Conservation (phyloP, 2,113 vertebrate species). For the Cephalopterus ornatus region DNA sequence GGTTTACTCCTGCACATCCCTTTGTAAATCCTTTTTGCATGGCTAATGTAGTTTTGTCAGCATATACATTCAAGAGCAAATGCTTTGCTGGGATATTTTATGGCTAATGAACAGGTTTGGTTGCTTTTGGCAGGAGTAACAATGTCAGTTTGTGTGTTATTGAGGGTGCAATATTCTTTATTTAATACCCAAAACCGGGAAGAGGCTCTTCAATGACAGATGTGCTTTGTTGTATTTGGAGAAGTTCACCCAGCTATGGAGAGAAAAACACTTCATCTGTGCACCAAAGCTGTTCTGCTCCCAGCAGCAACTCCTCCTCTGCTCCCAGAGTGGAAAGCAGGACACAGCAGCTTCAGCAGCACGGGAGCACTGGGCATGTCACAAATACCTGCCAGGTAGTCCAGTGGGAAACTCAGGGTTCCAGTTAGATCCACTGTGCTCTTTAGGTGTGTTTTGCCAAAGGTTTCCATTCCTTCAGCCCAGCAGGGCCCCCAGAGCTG, state of each 20-base stretch:
- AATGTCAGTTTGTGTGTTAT: background rate
- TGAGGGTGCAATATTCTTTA: background rate
- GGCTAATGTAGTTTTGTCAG: background rate
- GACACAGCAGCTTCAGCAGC: background rate
- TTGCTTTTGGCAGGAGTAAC: background rate
- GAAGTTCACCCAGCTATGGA: background rate
- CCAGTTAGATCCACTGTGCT: background rate
- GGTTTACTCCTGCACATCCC: background rate
- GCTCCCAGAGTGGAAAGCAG: fast-evolving
- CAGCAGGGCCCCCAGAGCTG: fast-evolving
- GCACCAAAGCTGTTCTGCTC: background rate
- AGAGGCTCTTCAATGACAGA: background rate
- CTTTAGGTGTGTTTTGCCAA: background rate
- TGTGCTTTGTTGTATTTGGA: background rate
- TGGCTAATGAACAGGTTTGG: background rate
- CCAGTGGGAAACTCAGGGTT: background rate
- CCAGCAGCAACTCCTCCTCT: background rate
- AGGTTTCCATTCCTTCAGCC: background rate
- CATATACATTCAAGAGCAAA: background rate
- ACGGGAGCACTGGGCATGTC: fast-evolving
- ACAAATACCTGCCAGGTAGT: background rate
- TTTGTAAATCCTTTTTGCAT: background rate
- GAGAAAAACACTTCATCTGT: background rate
- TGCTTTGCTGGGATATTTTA: background rate
- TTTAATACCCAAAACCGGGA: background rate